phyloP scores from a whole-genome alignment of 2,113 vertebrate species.

The Formicarius rufipectus region DNA sequence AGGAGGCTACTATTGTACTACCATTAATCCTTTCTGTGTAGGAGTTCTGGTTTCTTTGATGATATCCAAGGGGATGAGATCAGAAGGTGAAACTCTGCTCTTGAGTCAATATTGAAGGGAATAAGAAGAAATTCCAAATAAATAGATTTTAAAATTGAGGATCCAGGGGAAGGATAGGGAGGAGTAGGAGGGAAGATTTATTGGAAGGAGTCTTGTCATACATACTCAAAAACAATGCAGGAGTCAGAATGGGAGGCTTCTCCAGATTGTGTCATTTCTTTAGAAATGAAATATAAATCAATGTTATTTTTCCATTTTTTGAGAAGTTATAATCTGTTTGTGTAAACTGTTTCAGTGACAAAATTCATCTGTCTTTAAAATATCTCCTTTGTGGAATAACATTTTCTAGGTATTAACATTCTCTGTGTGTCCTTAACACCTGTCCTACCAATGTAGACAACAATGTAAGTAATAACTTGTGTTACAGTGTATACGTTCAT shows the following conservation, averaged over 20 bases:
- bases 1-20: background rate
- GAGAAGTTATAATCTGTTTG: background rate
- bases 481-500: background rate
- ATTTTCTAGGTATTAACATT: background rate
- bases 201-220: background rate
- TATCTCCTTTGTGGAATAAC: background rate
- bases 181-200: background rate
- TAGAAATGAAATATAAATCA: background rate
- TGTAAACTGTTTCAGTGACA: background rate
- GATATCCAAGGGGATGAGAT: background rate
- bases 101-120: background rate
- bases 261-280: background rate
- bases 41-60: background rate
- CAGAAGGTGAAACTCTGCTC: background rate
- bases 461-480: background rate
- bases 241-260: background rate
- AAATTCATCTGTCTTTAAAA: background rate
- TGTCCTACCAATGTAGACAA: background rate
- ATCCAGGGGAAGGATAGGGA: background rate
- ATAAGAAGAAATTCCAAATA: background rate
- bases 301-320: background rate
- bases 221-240: background rate
- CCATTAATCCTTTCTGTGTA: background rate
- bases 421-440: background rate
- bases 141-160: background rate